Percentiles rank a stretch among this genome's conserved stretches.
Evolutionary conservation across 1,140 invertebrate genomes (phyloP).

Genomic region (honey bee (Apis mellifera)): Amel_HAv3.1 CM009946.2:1863501-1864000

Average conservation of each 20-base stretch:
- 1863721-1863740: slow-evolving; percentile 2
- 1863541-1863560: background rate
- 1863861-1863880: too few relatives aligned
- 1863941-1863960: background rate
- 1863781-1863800: too few relatives aligned
- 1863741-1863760: background rate
- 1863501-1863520: slow-evolving; percentile 29
- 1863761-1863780: too few relatives aligned
- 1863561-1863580: background rate
- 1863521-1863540: background rate
- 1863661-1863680: slow-evolving; percentile 21
- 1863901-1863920: background rate
- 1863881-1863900: background rate
- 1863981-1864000: background rate
- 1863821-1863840: background rate
- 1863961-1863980: background rate
- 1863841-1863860: too few relatives aligned
- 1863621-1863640: slow-evolving; percentile 41
- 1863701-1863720: background rate
- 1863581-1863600: slow-evolving; percentile 6
- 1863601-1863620: slow-evolving; percentile 19
- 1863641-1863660: slow-evolving; percentile 25
- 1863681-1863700: slow-evolving; percentile 11
- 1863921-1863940: background rate
- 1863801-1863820: too few relatives aligned